A percentile compares a stretch with the other conserved stretches of the same genome.
These are phyloP conservation scores for Leucozona laternaria DNA, from an alignment of 2,888 invertebrate genomes.

Conservation along the genomic window DNA sequence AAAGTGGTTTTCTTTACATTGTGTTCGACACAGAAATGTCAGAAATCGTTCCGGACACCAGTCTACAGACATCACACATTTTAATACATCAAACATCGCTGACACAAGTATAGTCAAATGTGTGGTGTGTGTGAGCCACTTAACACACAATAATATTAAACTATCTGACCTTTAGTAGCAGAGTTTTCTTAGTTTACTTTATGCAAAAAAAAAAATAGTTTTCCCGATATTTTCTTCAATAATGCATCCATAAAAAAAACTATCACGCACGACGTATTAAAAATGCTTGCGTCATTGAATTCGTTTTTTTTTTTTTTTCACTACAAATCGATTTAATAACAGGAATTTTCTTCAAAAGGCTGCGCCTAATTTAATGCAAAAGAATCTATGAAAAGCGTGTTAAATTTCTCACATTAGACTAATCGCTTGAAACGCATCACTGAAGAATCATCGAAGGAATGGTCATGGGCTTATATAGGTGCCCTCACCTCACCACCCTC, in stretches of 20 bases:
- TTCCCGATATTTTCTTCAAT: not conserved
- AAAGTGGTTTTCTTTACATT: too few relatives aligned
- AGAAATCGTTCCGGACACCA: too few relatives aligned
- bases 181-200: too few relatives aligned
- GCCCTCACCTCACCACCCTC: too few relatives aligned
- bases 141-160: too few relatives aligned
- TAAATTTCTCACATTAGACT: conserved; percentile 1
- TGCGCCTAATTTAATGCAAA: not conserved
- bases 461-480: not conserved
- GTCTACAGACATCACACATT: too few relatives aligned
- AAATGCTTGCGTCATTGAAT: conserved; percentile 6
- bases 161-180: too few relatives aligned
- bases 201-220: not conserved
- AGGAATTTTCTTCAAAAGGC: not conserved
- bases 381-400: not conserved
- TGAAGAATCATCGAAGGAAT: not conserved
- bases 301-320: not conserved
- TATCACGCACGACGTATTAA: not conserved
- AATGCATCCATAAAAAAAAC: not conserved
- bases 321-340: conserved; percentile 15
- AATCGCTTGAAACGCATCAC: not conserved
- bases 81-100: too few relatives aligned
- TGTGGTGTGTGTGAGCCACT: too few relatives aligned
- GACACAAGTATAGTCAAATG: too few relatives aligned
- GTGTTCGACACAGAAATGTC: too few relatives aligned